Percentiles rank a stretch among this genome's conserved stretches.
These are phyloP conservation scores for Cirrhinus molitorella DNA, from an alignment of 2,797 vertebrate genomes.

Conservation along the genomic window DNA sequence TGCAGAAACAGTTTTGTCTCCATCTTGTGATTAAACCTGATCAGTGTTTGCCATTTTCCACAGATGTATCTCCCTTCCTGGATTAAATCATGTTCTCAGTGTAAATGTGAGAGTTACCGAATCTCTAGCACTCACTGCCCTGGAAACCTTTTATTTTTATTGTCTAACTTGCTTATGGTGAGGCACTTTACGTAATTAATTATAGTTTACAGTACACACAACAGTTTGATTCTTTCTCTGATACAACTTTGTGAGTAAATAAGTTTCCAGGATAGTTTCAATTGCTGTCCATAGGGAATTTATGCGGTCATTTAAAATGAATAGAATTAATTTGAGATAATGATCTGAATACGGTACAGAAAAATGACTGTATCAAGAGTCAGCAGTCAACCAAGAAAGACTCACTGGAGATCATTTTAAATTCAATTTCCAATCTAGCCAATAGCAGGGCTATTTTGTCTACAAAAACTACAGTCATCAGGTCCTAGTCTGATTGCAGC, in stretches of 20 bases:
- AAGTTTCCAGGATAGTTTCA: background rate
- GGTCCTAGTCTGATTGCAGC: slow-evolving; percentile 43
- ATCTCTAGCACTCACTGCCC: slow-evolving; percentile 4
- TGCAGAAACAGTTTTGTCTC: slow-evolving; percentile 39
- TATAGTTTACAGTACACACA: background rate
- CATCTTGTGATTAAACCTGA: slow-evolving; percentile 56
- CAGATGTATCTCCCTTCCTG: slow-evolving; percentile 6
- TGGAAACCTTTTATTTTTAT: slow-evolving; percentile 16
- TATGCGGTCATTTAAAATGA: slow-evolving; percentile 16
- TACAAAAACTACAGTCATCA: slow-evolving; percentile 38
- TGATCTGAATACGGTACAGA: slow-evolving; percentile 26
- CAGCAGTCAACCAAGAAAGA: slow-evolving; percentile 36
- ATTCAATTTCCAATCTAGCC: slow-evolving; percentile 28
- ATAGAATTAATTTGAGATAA: slow-evolving; percentile 39
- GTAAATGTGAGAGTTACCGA: background rate
- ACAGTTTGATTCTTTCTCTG: slow-evolving; percentile 32
- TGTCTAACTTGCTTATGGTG: background rate
- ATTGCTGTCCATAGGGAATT: background rate
- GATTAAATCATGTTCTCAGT: slow-evolving; percentile 15
- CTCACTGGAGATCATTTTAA: slow-evolving; percentile 23
- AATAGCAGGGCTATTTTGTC: slow-evolving; percentile 23
- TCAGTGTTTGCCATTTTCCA: slow-evolving; percentile 15
- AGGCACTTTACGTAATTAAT: slow-evolving; percentile 9
- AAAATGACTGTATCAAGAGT: slow-evolving; percentile 22
- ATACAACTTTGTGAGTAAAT: slow-evolving; percentile 26